Base-by-base conservation (phyloP, 1,140 invertebrate genomes). In the Drosophila nikananu region DNA sequence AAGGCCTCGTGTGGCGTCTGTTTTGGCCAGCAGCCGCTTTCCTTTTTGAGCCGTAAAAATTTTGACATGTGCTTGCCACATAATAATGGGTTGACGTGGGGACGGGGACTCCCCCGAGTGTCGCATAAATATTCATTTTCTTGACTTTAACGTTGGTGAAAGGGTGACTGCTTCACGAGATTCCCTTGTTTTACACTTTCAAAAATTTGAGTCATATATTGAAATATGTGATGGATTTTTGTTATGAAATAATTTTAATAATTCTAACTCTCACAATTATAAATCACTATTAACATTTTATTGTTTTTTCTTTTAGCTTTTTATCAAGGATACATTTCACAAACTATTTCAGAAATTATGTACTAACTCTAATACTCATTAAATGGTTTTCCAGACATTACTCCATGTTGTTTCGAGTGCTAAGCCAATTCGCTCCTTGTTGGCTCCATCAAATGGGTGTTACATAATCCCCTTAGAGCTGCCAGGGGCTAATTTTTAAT, bases 101-200 rank as follows among this genome's bases (percentile, higher is more conserved):
- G n/a, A n/a, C n/a, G n/a, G n/a, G 59, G 63, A 19, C 25, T 58
- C 60, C 71, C 63, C 46, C 54, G 66, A 65, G 79, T 91, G 81
- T 82, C 86, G 86, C 86, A 90, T 90, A 90, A 90, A 90, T 90
- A 90, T 90, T 90, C 81, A 90, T 90, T 90, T 90, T 90, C 86
- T 90, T 90, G 86, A 90, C 86, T 90, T 91, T 82, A 60, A 68
- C 70, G 61, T 77, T 57, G 72, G 58, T 78, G 57, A 60, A 84
- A 86, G 84, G 81, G 78, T 89, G 65, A 76, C 67, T 49, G 55
- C 52, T 60, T 37, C 48, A 61, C 27, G 21, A 41, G 35, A 19
- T 49, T 32, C 23, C 19, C 68, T 23, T 37, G 21, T 17, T 55
- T 17, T 55, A 39, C 54, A 55, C 54, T 23, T 6, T 3, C 2